Base-by-base conservation (phyloP, 2,113 vertebrate species). In the Plecturocebus donacophilus region DNA sequence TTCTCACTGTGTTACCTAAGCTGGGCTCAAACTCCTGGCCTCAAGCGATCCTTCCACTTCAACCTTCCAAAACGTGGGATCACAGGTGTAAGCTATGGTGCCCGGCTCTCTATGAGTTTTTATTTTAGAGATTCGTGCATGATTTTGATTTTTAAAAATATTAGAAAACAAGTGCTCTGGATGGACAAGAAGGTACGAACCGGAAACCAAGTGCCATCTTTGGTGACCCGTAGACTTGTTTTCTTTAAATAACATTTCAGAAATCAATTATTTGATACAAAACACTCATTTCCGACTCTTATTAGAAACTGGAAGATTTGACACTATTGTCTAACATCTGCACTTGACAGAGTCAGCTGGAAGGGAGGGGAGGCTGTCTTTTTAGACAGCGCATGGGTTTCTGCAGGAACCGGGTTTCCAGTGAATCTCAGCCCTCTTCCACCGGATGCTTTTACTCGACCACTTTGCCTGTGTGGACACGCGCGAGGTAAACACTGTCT, bases 271-370 rank as follows among this genome's bases (percentile, higher is more conserved):
- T 23, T 5, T 66, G 42, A 9, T 0, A 5, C 5, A 5, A 42
- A 71, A 82, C 1, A 12, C 21, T 20, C 14, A 14, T 4, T 45
- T 21, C 19, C 0, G 1, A 6, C 7, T 45, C 19, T 47, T 21
- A 0, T 3, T 14, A n/a, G 11, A 70, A 8, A 8, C 6, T 21
- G 38, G 45, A 16, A 42, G 32, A 5, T 14, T 40, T 9, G 11
- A 16, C 6, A 0, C 35, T 0, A 2, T 0, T 0, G 23, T 5
- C 61, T 12, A 19, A 9, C 1, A 0, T 38, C 8, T 45, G 45
- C 27, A 27, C 45, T 0, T 0, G 27, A 64, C 20, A 3, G 0
- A 17, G 5, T 14, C 6, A 0, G 58, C 42, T 27, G 64, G n/a
- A 30, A 49, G 25, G 1, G 3, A 27, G 12, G 12, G 7, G 13